Evolutionary conservation across 2,113 vertebrate genomes (phyloP).

Genomic region (Plecotus auritus): DNA sequence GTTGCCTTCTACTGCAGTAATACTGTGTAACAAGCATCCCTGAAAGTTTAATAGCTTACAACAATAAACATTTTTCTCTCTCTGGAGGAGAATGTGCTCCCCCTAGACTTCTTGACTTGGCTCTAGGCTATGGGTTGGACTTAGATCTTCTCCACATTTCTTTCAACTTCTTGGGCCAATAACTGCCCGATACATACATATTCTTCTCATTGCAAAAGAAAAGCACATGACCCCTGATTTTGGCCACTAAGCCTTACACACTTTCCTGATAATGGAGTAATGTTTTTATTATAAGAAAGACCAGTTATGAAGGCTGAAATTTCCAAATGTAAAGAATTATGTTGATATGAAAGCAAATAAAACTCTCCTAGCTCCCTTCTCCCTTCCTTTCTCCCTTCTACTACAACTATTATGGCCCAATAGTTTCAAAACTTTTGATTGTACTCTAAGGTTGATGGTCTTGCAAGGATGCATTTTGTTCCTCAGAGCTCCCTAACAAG

Average conservation of each 20-base stretch:
- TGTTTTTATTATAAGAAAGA: not conserved
- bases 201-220: not conserved
- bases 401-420: not conserved
- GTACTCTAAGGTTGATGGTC: not conserved
- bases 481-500: not conserved
- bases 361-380: not conserved
- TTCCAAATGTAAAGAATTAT: not conserved
- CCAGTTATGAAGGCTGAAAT: not conserved
- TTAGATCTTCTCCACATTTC: not conserved
- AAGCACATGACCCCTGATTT: not conserved
- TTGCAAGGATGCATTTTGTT: not conserved
- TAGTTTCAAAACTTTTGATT: not conserved
- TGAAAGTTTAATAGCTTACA: not conserved
- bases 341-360: not conserved
- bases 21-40: not conserved
- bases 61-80: not conserved
- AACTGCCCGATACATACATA: not conserved
- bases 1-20: not conserved
- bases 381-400: no score
- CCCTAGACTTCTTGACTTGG: not conserved
- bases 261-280: not conserved
- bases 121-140: not conserved
- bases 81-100: not conserved
- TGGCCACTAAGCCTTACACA: not conserved
- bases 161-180: not conserved